phyloP scores from a whole-genome alignment of 1,140 invertebrate genomes.

The Lamellibrachia luymesi region DNA sequence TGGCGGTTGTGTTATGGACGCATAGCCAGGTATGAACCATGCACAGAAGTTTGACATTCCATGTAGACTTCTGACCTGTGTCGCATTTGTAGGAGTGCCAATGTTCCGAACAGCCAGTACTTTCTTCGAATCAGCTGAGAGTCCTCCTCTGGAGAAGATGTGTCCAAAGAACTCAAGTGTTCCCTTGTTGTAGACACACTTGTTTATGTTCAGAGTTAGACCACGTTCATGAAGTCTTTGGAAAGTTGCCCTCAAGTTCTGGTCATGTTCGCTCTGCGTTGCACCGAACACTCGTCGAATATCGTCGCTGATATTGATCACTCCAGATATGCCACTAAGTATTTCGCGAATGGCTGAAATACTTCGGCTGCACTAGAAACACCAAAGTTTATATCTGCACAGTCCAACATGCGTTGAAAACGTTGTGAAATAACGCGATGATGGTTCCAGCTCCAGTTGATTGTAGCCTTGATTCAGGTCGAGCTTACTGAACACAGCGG shows the following conservation, averaged over 20 bases:
- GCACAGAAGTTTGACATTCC: conserved; percentile 22
- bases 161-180: conserved; percentile 13
- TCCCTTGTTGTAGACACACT: background rate
- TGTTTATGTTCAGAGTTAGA: background rate
- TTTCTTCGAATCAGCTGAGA: conserved; percentile 11
- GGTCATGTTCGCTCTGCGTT: background rate
- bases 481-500: conserved; percentile 7
- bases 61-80: background rate
- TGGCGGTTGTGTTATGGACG: background rate
- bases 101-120: background rate
- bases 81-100: background rate
- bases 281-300: background rate
- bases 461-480: conserved; percentile 11
- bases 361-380: conserved; percentile 17
- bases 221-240: background rate
- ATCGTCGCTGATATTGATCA: conserved; percentile 11
- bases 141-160: background rate
- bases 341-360: conserved; percentile 12
- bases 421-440: background rate
- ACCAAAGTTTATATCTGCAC: conserved; percentile 5
- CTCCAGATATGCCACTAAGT: background rate
- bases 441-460: background rate
- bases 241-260: background rate
- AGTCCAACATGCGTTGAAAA: conserved; percentile 14
- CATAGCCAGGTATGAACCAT: conserved; percentile 9